Conservation (phyloP, 2,888 invertebrate species). For the Empis livida region DNA sequence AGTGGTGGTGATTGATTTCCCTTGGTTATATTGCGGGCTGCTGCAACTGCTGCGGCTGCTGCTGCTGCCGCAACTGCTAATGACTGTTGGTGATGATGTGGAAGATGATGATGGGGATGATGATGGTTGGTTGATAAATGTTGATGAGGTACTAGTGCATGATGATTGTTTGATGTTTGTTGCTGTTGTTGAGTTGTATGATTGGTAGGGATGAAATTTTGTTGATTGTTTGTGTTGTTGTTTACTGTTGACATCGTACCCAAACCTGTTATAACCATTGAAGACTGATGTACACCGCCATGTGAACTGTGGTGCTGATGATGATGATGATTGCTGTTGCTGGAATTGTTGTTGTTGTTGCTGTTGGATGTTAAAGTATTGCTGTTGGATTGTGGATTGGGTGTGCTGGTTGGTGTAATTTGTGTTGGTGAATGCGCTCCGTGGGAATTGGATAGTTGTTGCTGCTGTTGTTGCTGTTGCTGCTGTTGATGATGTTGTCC, state of each 20-base stretch:
- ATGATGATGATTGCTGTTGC: constrained; percentile 11
- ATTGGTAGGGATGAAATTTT: constrained; percentile 4
- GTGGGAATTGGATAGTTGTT: constrained; percentile 4
- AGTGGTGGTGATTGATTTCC: constrained; percentile 4
- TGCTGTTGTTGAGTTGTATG: constrained; percentile 2
- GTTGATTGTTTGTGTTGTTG: constrained; percentile 3
- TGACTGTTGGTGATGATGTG: constrained; percentile 9
- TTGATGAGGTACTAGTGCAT: constrained; percentile 3
- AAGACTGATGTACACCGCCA: background rate
- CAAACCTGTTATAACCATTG: constrained; percentile 1
- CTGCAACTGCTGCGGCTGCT: constrained; percentile 17
- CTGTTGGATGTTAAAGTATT: background rate
- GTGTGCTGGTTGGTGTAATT: constrained; percentile 14
- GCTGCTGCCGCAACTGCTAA: constrained; percentile 8
- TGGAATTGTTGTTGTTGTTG: constrained; percentile 7
- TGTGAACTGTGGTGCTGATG: constrained; percentile 6
- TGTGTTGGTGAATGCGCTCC: background rate
- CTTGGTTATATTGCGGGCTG: constrained; percentile 4
- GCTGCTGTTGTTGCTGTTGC: constrained; percentile 6
- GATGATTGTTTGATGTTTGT: constrained; percentile 3
- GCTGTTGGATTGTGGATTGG: constrained; percentile 31
- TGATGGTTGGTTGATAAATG: constrained; percentile 5
- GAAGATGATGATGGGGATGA: constrained; percentile 9
- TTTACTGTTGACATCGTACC: constrained; percentile 6
- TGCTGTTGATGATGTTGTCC: constrained; percentile 35